Base-by-base conservation (phyloP, 2,113 vertebrate genomes). In the Colossoma macropomum region DNA sequence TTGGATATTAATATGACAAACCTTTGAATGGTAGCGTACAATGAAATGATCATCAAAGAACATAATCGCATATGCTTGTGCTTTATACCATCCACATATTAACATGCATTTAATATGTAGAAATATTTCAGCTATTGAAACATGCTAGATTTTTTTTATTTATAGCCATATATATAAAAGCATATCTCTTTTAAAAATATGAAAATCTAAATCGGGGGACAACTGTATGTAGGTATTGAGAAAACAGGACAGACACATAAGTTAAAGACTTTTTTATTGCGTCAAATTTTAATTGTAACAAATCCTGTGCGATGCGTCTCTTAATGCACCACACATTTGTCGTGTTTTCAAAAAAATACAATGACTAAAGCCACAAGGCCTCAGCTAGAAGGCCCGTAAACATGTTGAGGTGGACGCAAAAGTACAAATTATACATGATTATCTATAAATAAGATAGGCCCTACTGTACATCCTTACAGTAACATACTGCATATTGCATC, bases 401-500 rank as follows among this genome's bases (percentile, higher is more conserved):
- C n/a, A 5, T 63, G 45, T 48, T 63, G 25, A 34, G 11, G 8
- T 21, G 69, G 63, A 56, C 27, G 45, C 2, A 54, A 15, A 28
- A 34, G 75, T 3, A 79, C 52, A 66, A 59, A 70, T 41, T 3
- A 76, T 19, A 62, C 16, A 25, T 72, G n/a, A 48, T 48, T n/a
- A 65, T 25, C 27, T 52, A 83, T 77, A 85, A 82, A 77, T 56
- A 77, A 34, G 62, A 74, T 10, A 70, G 25, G 1, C 54, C 27
- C 52, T 52, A 11, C n/a, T 80, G 56, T 73, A 79, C 77, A 80
- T 4, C 60, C 32, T 68, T 77, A 85, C 50, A 77, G 81, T 83
- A 85, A 83, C 80, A 77, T 79, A 78, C 77, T 83, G 54, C 75
- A 84, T 30, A 70, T 59, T 73, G 74, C 30, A 52, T 60, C 65